phyloP scores from a whole-genome alignment of 2,888 invertebrate species.

The Cephus rjabovi region DNA sequence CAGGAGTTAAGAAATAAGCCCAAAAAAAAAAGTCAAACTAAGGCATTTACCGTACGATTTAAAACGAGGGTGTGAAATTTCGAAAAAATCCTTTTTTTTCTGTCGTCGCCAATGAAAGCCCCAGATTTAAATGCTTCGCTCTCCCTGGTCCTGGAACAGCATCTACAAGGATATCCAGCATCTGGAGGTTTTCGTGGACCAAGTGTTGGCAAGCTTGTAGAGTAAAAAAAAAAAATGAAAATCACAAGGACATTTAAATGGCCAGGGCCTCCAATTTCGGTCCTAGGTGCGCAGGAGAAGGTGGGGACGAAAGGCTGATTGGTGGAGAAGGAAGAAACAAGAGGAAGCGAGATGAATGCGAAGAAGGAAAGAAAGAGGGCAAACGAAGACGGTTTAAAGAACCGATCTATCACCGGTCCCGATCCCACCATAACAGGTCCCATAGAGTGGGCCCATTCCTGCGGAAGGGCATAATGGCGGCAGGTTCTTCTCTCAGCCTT shows the following conservation, averaged over 20 bases:
- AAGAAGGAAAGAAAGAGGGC: not conserved
- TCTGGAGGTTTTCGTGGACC: too few relatives aligned
- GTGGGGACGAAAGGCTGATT: not conserved
- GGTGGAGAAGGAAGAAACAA: not conserved
- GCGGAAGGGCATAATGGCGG: conserved; percentile 25
- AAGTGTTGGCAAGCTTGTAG: too few relatives aligned
- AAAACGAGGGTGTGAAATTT: too few relatives aligned
- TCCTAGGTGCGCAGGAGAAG: not conserved
- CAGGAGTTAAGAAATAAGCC: too few relatives aligned
- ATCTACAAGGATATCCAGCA: too few relatives aligned
- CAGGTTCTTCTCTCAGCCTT: conserved; percentile 29
- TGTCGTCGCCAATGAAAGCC: too few relatives aligned
- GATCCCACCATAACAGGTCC: conserved; percentile 35
- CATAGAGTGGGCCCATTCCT: conserved; percentile 18
- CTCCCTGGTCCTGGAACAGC: too few relatives aligned
- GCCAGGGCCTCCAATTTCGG: not conserved
- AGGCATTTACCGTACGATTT: too few relatives aligned
- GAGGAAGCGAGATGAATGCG: not conserved
- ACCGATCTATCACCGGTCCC: conserved; percentile 34
- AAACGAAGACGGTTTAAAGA: conserved; percentile 28
- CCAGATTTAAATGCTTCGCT: too few relatives aligned
- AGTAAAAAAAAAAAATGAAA: not conserved
- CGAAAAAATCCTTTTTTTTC: too few relatives aligned
- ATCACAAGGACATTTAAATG: not conserved
- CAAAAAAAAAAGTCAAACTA: too few relatives aligned